Evolutionary conservation across 2,113 vertebrate species (phyloP).

Genomic region (Neotragus moschatus): DNA sequence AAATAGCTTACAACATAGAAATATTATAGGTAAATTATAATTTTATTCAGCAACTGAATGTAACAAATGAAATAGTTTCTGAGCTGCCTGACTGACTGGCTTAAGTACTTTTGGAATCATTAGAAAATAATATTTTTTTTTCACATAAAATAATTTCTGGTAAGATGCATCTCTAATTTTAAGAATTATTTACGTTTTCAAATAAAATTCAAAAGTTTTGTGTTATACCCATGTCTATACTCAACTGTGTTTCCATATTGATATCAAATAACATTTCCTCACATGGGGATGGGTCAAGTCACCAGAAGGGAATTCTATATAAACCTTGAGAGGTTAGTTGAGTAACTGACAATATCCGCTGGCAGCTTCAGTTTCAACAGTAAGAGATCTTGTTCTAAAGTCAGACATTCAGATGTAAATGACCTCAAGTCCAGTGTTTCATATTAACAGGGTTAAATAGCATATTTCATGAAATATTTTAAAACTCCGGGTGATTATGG

Average conservation of each 20-base stretch:
- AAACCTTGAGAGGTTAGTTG: neutral
- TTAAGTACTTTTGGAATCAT: neutral
- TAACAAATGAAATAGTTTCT: neutral
- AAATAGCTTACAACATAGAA: slow-evolving; percentile 28
- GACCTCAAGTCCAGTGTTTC: neutral
- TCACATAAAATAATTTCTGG: neutral
- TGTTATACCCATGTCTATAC: neutral
- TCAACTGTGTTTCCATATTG: neutral
- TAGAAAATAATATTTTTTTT: neutral
- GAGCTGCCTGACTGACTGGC: neutral
- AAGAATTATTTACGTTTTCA: neutral
- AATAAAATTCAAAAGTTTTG: neutral
- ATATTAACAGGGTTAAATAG: neutral
- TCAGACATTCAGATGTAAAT: neutral
- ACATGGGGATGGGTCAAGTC: neutral
- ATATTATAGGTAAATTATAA: neutral
- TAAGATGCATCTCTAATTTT: neutral
- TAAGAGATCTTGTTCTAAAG: neutral
- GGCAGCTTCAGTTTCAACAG: neutral
- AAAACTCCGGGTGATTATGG: neutral
- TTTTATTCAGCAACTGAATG: neutral
- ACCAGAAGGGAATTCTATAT: neutral
- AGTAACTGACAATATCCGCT: neutral
- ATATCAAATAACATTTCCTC: neutral
- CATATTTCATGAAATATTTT: neutral